Evolutionary conservation across 2,888 invertebrate species (phyloP), one percentile per base, ranked within the genome.

Genomic region (Apodemia hepburni): DNA sequence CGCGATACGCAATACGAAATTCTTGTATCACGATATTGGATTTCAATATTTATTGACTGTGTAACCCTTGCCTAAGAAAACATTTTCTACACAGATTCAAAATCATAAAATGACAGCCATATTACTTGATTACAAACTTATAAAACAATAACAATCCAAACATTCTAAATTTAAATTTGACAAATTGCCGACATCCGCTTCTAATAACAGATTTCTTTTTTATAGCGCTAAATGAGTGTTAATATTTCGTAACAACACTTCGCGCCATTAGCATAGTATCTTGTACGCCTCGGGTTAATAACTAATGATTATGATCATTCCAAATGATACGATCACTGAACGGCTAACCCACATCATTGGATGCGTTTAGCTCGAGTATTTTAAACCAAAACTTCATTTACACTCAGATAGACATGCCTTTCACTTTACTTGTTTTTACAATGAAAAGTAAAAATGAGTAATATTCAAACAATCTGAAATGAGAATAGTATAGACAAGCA

Each of bases 301-400:
- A 22, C 51, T 51, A 51, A 51, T 51, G 51, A 51, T 51, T 51
- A 51, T 51, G 51, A 51, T 51, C 22, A 51, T 51, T 51, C 51
- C 51, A 51, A 51, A 51, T 51, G 51, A 51, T 51, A 22, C 18
- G 51, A 51, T 51, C 22, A 12, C 51, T 12, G 51, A 51, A 22
- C 51, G 51, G 22, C 51, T 51, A 51, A 18, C 51, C 51, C 51
- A 51, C 22, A 51, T 22, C 51, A 38, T 15, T 38, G 38, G 51
- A 51, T 51, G 51, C 51, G 51, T 51, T 51, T 51, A 22, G 18
- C 22, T 51, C 11, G 11, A 11, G 51, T 9, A 51, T 22, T 51
- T 18, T 18, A 51, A 6, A 8, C 22, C 11, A 51, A 12, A 22
- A 51, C 51, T 17, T 49, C 33, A 17, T 22, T 22, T 17, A 12